These are phyloP conservation scores for Dolichotis patagonum DNA, from an alignment of 2,113 vertebrate genomes.

Conservation along the genomic window DNA sequence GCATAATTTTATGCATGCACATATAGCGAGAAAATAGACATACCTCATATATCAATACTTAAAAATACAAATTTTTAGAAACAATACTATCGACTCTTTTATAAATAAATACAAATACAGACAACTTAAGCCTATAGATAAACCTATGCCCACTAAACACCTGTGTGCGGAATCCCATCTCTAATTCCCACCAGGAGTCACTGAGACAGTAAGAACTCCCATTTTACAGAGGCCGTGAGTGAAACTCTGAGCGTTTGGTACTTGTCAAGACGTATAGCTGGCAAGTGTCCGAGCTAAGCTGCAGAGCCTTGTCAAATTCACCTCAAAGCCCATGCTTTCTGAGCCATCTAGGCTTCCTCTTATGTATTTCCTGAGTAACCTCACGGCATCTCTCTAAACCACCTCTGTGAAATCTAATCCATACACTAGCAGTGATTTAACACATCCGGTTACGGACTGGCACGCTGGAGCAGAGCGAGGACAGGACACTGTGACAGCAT, in stretches of 20 bases:
- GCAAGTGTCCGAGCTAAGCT: neutral
- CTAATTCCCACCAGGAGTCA: neutral
- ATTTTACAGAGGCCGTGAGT: neutral
- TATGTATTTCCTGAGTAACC: neutral
- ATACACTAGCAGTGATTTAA: neutral
- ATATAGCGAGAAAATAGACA: neutral
- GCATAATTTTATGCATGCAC: neutral
- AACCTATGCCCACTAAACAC: neutral
- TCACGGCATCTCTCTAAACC: neutral
- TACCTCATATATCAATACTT: neutral
- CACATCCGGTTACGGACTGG: neutral
- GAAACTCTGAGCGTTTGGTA: neutral
- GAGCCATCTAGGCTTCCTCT: neutral
- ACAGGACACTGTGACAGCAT: accelerated
- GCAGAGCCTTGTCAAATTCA: neutral
- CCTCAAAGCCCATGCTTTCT: neutral
- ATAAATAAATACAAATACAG: neutral
- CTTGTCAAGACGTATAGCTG: too few species aligned
- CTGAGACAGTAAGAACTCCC: neutral
- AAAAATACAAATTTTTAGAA: neutral
- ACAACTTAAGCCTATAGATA: neutral
- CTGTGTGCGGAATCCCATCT: accelerated
- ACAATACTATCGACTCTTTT: neutral
- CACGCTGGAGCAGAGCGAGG: neutral
- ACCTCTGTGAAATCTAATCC: neutral